These are phyloP conservation scores for Morelia viridis DNA, from an alignment of 2,797 vertebrate species.

Conservation along the genomic window DNA sequence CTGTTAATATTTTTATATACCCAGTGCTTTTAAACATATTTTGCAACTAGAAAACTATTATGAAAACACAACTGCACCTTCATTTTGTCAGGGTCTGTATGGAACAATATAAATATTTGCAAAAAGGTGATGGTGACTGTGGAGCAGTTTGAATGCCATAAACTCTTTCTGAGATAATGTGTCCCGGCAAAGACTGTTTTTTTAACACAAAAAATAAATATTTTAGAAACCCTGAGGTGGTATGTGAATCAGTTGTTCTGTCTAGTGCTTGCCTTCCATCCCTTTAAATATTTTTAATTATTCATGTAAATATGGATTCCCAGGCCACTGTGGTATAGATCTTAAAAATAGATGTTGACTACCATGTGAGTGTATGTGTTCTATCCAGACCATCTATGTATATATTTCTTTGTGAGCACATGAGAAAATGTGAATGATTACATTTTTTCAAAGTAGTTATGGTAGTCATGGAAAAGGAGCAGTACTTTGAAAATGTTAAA, in stretches of 20 bases:
- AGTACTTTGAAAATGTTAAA: constrained; percentile 18
- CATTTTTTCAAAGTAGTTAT: constrained; percentile 17
- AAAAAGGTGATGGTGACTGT: constrained; percentile 44
- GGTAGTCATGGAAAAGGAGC: constrained; percentile 18
- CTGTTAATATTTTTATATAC: not conserved
- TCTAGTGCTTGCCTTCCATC: not conserved
- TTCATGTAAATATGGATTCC: not conserved
- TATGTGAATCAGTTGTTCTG: not conserved
- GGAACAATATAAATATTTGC: constrained; percentile 59
- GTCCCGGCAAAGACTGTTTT: not conserved
- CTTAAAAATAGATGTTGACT: not conserved
- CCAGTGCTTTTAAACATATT: not conserved
- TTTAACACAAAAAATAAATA: not conserved
- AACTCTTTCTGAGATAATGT: not conserved
- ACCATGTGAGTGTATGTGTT: accelerated
- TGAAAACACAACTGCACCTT: constrained; percentile 51
- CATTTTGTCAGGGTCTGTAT: constrained; percentile 35
- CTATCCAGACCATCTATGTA: constrained; percentile 25
- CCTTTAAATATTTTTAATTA: constrained; percentile 19
- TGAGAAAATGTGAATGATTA: constrained; percentile 46
- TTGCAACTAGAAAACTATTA: constrained; percentile 45
- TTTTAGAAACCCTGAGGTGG: not conserved
- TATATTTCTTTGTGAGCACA: constrained; percentile 13
- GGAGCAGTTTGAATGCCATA: constrained; percentile 26
- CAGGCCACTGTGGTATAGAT: not conserved